Conservation (phyloP, 2,797 vertebrate species). For the Columba guinea region DNA sequence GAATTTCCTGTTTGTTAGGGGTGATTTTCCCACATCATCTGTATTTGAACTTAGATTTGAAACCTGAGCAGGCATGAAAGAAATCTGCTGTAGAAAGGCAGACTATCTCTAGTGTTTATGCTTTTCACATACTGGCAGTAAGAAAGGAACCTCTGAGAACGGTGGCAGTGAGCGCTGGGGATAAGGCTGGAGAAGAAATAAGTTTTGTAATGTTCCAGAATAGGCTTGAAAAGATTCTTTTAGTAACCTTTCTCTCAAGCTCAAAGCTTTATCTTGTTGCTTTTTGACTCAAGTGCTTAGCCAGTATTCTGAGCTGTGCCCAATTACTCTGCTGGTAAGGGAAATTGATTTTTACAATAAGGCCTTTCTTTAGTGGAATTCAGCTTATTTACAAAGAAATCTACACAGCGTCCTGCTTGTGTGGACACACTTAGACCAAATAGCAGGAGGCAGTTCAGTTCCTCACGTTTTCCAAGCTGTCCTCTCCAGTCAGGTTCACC, state of each 20-base stretch:
- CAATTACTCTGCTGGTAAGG: neutral
- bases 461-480: neutral
- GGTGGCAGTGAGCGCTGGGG: neutral
- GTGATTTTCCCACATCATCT: neutral
- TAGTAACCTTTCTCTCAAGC: neutral
- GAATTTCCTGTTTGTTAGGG: neutral
- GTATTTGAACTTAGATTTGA: neutral
- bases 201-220: neutral
- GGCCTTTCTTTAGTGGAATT: neutral
- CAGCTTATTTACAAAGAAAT: slow-evolving; percentile 10
- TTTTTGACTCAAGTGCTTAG: neutral
- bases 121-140: neutral
- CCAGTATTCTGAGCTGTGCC: neutral
- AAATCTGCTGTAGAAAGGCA: neutral
- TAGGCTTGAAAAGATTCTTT: slow-evolving; percentile 24
- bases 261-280: slow-evolving; percentile 14
- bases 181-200: slow-evolving; percentile 5
- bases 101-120: neutral
- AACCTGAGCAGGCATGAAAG: slow-evolving; percentile 8
- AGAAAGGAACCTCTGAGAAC: neutral
- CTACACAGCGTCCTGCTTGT: neutral
- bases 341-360: slow-evolving; percentile 22
- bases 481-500: neutral
- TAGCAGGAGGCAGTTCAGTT: neutral
- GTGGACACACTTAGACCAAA: neutral